Evolutionary conservation across 2,797 vertebrate genomes (phyloP).

Genomic region (Mormyrops boulengeri): DNA sequence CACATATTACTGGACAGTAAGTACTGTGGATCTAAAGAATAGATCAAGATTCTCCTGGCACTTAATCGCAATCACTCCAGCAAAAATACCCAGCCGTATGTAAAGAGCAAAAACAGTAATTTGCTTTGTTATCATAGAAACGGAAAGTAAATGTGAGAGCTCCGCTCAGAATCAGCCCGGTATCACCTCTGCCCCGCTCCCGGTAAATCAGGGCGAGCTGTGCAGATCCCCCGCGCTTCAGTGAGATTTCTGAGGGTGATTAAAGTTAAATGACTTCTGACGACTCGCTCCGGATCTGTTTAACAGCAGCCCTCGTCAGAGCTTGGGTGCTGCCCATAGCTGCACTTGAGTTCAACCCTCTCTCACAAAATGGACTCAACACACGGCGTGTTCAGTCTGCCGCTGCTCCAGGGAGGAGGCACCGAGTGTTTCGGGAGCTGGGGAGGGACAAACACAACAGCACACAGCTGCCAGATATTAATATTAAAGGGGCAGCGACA

Average conservation of each 20-base stretch:
- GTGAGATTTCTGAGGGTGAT: slow-evolving; percentile 29
- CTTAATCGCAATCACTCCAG: not conserved
- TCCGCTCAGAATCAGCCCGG: not conserved
- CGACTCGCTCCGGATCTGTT: slow-evolving; percentile 37
- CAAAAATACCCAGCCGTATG: not conserved
- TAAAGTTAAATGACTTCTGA: slow-evolving; percentile 46
- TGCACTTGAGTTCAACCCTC: slow-evolving; percentile 44
- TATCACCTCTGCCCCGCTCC: not conserved
- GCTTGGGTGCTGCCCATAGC: not conserved
- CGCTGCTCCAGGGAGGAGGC: slow-evolving; percentile 45
- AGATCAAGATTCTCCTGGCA: not conserved
- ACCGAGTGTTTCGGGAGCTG: slow-evolving; percentile 55
- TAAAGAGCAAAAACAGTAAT: not conserved
- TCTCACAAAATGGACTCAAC: slow-evolving; percentile 33
- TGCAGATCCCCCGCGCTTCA: slow-evolving; percentile 32
- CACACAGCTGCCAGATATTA: slow-evolving; percentile 48
- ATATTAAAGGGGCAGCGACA: slow-evolving; percentile 61
- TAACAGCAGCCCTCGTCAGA: slow-evolving; percentile 25
- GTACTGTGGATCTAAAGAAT: not conserved
- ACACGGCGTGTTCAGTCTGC: slow-evolving; percentile 34
- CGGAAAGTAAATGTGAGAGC: not conserved
- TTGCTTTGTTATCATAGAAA: not conserved
- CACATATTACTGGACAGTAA: not conserved
- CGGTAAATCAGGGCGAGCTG: slow-evolving; percentile 8
- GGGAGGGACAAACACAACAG: slow-evolving; percentile 13